Conservation (phyloP, 2,888 invertebrate genomes). For the Polyommatus icarus region DNA sequence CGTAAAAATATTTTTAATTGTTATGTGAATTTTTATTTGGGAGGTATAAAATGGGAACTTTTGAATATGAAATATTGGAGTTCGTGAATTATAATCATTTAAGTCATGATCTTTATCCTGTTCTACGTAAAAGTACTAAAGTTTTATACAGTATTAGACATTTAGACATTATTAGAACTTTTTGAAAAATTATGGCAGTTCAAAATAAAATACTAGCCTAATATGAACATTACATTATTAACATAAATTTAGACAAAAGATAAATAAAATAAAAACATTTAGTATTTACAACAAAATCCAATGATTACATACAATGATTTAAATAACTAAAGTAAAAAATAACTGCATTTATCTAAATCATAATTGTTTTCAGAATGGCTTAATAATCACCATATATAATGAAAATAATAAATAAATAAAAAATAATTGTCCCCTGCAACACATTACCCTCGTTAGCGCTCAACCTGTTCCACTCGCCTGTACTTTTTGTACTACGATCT, state of each 20-base stretch:
- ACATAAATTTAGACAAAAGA: too few species aligned
- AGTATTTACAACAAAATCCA: background rate
- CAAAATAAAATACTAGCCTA: background rate
- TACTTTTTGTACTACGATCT: conserved; percentile 9
- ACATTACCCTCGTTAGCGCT: background rate
- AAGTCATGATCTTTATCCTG: background rate
- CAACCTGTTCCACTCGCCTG: conserved; percentile 13
- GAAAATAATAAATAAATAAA: background rate
- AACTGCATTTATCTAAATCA: background rate
- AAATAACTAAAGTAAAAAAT: background rate
- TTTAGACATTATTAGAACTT: too few species aligned
- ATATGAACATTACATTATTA: too few species aligned
- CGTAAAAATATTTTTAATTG: conserved; percentile 12
- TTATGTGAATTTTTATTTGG: background rate
- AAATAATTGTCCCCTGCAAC: background rate
- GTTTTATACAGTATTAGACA: too few species aligned
- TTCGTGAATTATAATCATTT: background rate
- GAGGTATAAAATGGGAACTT: background rate
- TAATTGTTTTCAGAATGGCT: background rate
- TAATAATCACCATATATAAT: background rate
- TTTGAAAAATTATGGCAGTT: background rate
- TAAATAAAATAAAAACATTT: background rate
- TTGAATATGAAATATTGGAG: background rate
- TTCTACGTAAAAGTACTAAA: too few species aligned
- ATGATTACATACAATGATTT: background rate